Percentiles rank a stretch among this genome's conserved stretches.
Conservation (phyloP, 2,797 vertebrate species). For the Gobionotothen gibberifrons region DNA sequence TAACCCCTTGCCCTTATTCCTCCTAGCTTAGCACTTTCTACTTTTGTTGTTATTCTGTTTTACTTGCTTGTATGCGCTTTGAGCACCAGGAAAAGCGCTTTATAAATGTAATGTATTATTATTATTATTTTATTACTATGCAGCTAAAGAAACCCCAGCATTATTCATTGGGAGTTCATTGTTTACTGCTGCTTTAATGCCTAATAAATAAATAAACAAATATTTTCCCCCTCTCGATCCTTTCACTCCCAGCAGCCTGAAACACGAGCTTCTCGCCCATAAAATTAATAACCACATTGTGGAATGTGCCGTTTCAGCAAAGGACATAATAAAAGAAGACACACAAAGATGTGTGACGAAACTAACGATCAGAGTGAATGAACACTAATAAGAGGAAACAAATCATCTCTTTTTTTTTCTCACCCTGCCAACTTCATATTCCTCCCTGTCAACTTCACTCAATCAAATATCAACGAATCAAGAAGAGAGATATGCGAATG, state of each 20-base stretch:
- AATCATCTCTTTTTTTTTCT: background rate
- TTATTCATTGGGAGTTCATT: background rate
- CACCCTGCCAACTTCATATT: background rate
- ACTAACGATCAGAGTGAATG: background rate
- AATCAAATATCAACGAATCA: constrained; percentile 18
- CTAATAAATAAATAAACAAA: background rate
- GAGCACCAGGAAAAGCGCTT: too few relatives aligned
- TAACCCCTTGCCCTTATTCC: too few relatives aligned
- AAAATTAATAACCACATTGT: background rate
- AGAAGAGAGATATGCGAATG: background rate
- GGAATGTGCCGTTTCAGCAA: constrained; percentile 48
- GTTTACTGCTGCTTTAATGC: constrained; percentile 6
- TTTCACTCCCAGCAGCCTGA: constrained; percentile 3
- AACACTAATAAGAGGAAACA: background rate
- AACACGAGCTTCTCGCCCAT: constrained; percentile 17
- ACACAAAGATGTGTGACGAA: background rate
- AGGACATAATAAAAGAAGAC: background rate
- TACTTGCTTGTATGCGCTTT: too few relatives aligned
- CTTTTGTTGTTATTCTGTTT: too few relatives aligned
- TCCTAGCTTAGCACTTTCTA: too few relatives aligned
- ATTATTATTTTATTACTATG: too few relatives aligned
- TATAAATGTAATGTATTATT: too few relatives aligned
- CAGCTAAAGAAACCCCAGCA: background rate
- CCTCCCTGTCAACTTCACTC: constrained; percentile 34
- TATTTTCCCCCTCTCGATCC: background rate